Conservation (phyloP, 1,140 invertebrate species). For the Heliconius hewitsoni region DNA sequence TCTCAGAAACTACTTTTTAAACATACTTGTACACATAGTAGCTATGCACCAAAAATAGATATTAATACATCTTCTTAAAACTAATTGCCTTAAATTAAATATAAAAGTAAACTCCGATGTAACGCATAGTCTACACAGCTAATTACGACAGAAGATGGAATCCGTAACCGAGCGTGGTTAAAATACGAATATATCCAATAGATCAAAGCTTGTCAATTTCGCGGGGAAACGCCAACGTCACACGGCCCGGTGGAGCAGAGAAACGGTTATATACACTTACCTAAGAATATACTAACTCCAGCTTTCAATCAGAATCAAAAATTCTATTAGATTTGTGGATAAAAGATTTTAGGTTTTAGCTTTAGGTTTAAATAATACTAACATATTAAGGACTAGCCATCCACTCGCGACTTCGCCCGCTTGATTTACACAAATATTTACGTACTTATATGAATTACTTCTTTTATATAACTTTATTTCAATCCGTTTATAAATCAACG, state of each 20-base stretch:
- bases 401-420: too few relatives aligned
- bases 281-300: slow-evolving; percentile 5
- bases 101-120: background rate
- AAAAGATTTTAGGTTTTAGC: background rate
- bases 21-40: too few relatives aligned
- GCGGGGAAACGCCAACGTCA: background rate
- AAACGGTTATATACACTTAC: background rate
- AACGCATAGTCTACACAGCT: background rate
- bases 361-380: too few relatives aligned
- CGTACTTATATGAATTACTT: too few relatives aligned
- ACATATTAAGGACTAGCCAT: too few relatives aligned
- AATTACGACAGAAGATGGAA: slow-evolving; percentile 1
- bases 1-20: too few relatives aligned
- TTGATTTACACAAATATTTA: too few relatives aligned
- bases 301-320: background rate
- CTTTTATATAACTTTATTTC: too few relatives aligned
- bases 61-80: too few relatives aligned
- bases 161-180: background rate
- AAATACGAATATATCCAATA: background rate
- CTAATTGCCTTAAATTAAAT: too few relatives aligned
- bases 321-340: background rate
- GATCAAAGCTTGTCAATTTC: slow-evolving; percentile 10
- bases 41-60: too few relatives aligned
- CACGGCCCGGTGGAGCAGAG: background rate
- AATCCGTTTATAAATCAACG: too few relatives aligned